Evolutionary conservation across 2,888 invertebrate genomes (phyloP).

Genomic region (Bruchidius siliquastri): DNA sequence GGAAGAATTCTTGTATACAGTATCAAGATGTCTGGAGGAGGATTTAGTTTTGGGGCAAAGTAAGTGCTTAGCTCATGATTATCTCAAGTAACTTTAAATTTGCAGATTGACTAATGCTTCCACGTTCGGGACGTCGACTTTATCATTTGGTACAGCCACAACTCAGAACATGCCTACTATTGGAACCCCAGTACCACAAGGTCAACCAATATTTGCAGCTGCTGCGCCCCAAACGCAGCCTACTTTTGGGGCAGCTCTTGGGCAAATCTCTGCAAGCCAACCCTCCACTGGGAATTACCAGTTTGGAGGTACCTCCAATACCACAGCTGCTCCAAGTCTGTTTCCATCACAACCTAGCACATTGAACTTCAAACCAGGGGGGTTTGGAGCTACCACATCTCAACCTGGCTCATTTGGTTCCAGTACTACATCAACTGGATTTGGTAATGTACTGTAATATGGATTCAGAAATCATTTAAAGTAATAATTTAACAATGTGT

Average conservation of each 20-base stretch:
- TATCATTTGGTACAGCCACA: background rate
- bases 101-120: background rate
- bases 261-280: constrained; percentile 6
- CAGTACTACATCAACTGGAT: constrained; percentile 31
- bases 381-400: constrained; percentile 28
- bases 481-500: background rate
- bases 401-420: constrained; percentile 17
- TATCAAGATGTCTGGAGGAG: background rate
- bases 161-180: background rate
- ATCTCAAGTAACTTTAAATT: background rate
- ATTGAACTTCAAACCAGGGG: constrained; percentile 6
- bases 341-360: constrained; percentile 29
- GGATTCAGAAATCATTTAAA: too few relatives aligned
- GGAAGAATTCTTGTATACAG: background rate
- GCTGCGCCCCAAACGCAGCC: background rate
- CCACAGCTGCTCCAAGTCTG: constrained; percentile 18
- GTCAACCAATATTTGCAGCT: constrained; percentile 1
- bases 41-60: constrained; percentile 1
- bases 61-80: background rate
- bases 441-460: constrained; percentile 36
- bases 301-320: constrained; percentile 14
- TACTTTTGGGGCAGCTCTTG: background rate
- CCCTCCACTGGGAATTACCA: constrained; percentile 14
- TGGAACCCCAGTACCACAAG: background rate
- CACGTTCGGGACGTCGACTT: background rate